phyloP scores from a whole-genome alignment of 2,113 vertebrate genomes.

The Megaceryle torquata region DNA sequence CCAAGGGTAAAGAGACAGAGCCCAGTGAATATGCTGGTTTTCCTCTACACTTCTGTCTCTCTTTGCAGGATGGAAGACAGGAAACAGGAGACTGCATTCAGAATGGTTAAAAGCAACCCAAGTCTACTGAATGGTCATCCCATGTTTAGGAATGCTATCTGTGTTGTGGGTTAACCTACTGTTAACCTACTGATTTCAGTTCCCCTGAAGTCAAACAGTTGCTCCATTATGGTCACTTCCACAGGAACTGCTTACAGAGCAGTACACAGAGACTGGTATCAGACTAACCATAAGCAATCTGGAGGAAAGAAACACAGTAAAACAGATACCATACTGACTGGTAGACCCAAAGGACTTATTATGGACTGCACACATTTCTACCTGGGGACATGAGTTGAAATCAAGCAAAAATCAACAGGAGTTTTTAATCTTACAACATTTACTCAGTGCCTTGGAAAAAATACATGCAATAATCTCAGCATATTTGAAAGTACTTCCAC shows the following conservation, averaged over 20 bases:
- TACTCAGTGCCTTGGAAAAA: background rate
- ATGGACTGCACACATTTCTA: background rate
- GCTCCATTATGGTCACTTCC: background rate
- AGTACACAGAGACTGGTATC: background rate
- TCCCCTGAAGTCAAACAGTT: background rate
- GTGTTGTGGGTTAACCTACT: background rate
- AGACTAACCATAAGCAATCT: background rate
- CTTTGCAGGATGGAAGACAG: background rate
- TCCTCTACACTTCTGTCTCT: background rate
- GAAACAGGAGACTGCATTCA: background rate
- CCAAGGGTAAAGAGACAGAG: background rate
- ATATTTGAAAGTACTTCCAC: background rate
- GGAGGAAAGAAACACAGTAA: background rate
- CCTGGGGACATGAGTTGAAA: background rate
- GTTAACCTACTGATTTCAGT: background rate
- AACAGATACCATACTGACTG: background rate
- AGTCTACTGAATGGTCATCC: background rate
- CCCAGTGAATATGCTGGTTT: rapidly evolving
- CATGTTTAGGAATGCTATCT: background rate
- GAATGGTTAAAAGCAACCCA: background rate
- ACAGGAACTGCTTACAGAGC: background rate
- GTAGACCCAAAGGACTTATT: background rate
- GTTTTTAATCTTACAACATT: background rate
- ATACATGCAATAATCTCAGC: background rate
- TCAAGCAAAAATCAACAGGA: background rate